Percentiles rank a stretch among this genome's conserved stretches.
phyloP scores from a whole-genome alignment of 2,797 vertebrate genomes.

The Babyrousa celebensis region DNA sequence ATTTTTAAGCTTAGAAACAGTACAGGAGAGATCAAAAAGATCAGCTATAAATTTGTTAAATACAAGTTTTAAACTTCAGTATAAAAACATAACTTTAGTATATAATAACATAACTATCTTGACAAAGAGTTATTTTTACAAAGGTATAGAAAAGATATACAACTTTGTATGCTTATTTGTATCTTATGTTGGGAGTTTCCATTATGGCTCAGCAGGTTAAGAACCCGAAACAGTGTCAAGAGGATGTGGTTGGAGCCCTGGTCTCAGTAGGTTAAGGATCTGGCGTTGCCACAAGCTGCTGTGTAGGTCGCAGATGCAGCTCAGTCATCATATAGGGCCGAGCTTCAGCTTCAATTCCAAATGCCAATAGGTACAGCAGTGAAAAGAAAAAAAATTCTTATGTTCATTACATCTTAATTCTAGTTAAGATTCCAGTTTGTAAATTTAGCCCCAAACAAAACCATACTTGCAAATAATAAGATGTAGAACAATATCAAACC shows the following conservation, averaged over 20 bases:
- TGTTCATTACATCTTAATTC: slow-evolving; percentile 22
- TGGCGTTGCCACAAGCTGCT: too few species aligned
- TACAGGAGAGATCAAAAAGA: not conserved
- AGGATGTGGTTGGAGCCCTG: too few species aligned
- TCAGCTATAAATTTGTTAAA: not conserved
- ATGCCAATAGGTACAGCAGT: too few species aligned
- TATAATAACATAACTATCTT: slow-evolving; percentile 3
- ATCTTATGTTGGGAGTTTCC: not conserved
- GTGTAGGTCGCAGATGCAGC: too few species aligned
- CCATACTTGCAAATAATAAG: not conserved
- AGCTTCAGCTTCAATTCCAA: too few species aligned
- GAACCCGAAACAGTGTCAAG: too few species aligned
- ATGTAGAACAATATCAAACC: not conserved
- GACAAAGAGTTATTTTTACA: not conserved
- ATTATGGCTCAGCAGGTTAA: too few species aligned
- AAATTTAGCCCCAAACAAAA: not conserved
- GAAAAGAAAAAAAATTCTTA: not conserved
- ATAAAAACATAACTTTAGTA: not conserved
- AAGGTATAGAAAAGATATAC: not conserved
- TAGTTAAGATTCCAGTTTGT: slow-evolving; percentile 19
- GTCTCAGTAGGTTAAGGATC: too few species aligned
- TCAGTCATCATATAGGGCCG: too few species aligned
- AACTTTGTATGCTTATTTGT: not conserved
- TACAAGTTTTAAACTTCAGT: not conserved
- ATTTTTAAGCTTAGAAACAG: slow-evolving; percentile 19